Percentiles rank a stretch among this genome's conserved stretches.
These are phyloP conservation scores for Dermochelys coriacea DNA, from an alignment of 2,797 vertebrate genomes.

Conservation along the genomic window DNA sequence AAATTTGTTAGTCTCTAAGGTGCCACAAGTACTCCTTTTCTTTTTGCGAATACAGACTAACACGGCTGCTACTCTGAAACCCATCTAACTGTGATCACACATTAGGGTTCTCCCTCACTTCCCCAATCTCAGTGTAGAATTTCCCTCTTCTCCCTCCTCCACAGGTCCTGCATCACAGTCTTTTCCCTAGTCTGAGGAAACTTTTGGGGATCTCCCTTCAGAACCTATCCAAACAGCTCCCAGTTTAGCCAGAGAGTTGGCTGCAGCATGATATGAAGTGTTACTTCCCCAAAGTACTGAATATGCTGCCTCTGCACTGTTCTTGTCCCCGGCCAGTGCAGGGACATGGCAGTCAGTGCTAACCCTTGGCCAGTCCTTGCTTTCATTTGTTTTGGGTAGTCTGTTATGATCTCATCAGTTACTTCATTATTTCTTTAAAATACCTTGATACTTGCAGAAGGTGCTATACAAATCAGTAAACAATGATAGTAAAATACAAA, in stretches of 20 bases:
- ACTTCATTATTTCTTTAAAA: not conserved
- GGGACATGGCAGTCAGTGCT: not conserved
- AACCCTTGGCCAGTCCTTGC: not conserved
- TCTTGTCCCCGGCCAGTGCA: not conserved
- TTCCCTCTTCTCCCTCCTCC: not conserved
- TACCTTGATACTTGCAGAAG: not conserved
- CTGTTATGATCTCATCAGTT: not conserved
- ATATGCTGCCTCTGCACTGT: rapidly evolving
- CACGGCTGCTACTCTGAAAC: too few relatives aligned
- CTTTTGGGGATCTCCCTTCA: not conserved
- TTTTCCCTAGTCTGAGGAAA: not conserved
- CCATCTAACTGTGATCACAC: not conserved
- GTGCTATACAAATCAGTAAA: not conserved
- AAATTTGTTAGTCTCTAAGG: too few relatives aligned
- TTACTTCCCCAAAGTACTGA: not conserved
- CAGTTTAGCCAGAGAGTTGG: not conserved
- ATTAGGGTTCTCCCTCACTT: not conserved
- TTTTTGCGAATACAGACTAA: too few relatives aligned
- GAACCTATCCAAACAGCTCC: not conserved
- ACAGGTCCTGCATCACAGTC: not conserved
- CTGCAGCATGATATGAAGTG: not conserved
- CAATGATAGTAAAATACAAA: slow-evolving; percentile 18
- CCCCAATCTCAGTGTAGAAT: not conserved
- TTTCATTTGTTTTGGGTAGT: not conserved
- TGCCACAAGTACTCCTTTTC: too few relatives aligned